Percentiles rank a stretch among this genome's conserved stretches.
Evolutionary conservation across 2,113 vertebrate species (phyloP).

Genomic region (Lynx canadensis): DNA sequence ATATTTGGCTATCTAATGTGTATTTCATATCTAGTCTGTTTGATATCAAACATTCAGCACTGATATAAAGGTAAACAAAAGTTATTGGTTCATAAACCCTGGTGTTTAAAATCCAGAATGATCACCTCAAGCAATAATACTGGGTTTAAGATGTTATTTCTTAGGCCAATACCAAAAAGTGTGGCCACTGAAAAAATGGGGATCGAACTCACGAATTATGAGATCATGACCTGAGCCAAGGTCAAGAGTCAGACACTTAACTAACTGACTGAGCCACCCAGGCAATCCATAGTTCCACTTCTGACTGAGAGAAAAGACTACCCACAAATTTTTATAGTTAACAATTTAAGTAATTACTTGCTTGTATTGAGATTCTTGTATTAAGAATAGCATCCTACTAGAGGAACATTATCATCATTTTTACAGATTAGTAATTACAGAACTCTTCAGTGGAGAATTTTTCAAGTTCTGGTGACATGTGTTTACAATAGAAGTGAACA

Average conservation of each 20-base stretch:
- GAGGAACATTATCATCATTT: neutral
- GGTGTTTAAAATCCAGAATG: constrained; percentile 1
- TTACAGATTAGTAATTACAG: neutral
- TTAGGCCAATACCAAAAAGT: neutral
- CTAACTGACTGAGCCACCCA: too few species aligned
- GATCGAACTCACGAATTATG: too few species aligned
- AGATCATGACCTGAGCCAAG: too few species aligned
- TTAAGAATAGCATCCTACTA: neutral
- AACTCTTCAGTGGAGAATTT: neutral
- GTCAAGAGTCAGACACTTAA: too few species aligned
- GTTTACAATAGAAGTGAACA: neutral
- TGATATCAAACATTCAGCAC: neutral
- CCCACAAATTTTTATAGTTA: neutral
- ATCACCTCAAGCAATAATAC: neutral
- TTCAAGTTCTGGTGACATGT: neutral
- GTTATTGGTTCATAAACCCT: neutral
- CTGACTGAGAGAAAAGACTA: neutral
- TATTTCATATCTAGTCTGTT: neutral
- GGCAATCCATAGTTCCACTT: neutral
- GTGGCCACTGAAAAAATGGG: neutral
- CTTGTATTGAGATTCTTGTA: neutral
- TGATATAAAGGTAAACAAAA: neutral
- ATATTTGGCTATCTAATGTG: neutral
- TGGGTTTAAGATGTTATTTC: constrained; percentile 10
- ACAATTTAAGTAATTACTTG: neutral